Conservation (phyloP, 2,113 vertebrate species). For the Rhabdornis inornatus region DNA sequence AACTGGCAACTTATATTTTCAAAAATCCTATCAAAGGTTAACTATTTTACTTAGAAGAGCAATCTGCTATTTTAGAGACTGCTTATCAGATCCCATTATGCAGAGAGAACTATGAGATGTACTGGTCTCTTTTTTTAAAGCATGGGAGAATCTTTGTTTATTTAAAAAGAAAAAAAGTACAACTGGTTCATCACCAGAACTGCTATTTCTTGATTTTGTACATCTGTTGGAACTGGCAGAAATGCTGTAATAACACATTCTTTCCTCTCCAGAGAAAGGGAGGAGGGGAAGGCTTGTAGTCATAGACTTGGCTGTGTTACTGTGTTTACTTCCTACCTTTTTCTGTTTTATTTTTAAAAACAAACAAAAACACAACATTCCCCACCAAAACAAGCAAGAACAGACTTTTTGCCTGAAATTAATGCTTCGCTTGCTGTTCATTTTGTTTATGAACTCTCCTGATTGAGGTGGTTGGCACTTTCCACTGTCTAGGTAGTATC, state of each 20-base stretch:
- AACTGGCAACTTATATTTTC: not conserved
- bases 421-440: not conserved
- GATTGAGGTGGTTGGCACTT: not conserved
- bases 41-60: not conserved
- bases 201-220: conserved; percentile 31
- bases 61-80: not conserved
- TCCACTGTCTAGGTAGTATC: not conserved
- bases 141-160: conserved; percentile 37
- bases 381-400: not conserved
- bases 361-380: not conserved
- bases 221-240: conserved; percentile 50
- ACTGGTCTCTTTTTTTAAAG: not conserved
- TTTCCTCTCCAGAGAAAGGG: conserved; percentile 32
- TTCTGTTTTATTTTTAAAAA: not conserved
- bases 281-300: conserved; percentile 19
- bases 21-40: not conserved
- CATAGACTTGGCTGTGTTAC: not conserved
- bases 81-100: not conserved
- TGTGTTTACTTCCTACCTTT: conserved; percentile 23
- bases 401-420: not conserved
- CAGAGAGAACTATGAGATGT: not conserved
- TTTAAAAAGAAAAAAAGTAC: not conserved
- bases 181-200: not conserved
- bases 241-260: not conserved
- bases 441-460: not conserved